Evolutionary conservation across 2,888 invertebrate genomes (phyloP).

Genomic region (Thelaira solivaga): DNA sequence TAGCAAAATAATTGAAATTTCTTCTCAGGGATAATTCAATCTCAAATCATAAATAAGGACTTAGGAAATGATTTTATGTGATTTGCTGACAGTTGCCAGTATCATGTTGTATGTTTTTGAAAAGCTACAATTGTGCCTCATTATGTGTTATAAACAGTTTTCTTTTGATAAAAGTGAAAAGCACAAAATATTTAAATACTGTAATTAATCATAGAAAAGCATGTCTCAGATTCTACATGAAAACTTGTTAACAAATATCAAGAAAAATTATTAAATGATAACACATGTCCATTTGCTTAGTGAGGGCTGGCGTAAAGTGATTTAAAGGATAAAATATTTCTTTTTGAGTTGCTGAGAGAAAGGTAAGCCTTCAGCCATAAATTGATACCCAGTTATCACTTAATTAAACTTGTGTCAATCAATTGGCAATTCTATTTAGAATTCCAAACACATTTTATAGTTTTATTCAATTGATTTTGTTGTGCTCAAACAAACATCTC

Average conservation of each 20-base stretch:
- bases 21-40: background rate
- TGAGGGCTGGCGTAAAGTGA: conserved; percentile 17
- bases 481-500: background rate
- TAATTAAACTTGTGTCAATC: conserved; percentile 49
- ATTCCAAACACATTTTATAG: background rate
- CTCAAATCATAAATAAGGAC: conserved; percentile 19
- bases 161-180: background rate
- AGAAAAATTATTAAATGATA: conserved; percentile 22
- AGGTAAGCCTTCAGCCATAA: too few species aligned
- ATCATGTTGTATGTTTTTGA: too few species aligned
- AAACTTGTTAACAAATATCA: background rate
- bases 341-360: background rate
- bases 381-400: conserved; percentile 67
- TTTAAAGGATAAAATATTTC: background rate
- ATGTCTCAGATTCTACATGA: background rate
- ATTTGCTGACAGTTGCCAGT: conserved; percentile 3
- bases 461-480: background rate
- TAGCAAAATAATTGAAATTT: background rate
- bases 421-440: background rate
- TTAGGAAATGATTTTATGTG: conserved; percentile 6
- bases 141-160: background rate
- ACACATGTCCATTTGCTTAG: too few species aligned
- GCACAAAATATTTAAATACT: conserved; percentile 42
- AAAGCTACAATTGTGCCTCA: conserved; percentile 35
- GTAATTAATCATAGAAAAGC: conserved; percentile 31